Base-by-base conservation (phyloP, 2,113 vertebrate species). In the Channa maculata region DNA sequence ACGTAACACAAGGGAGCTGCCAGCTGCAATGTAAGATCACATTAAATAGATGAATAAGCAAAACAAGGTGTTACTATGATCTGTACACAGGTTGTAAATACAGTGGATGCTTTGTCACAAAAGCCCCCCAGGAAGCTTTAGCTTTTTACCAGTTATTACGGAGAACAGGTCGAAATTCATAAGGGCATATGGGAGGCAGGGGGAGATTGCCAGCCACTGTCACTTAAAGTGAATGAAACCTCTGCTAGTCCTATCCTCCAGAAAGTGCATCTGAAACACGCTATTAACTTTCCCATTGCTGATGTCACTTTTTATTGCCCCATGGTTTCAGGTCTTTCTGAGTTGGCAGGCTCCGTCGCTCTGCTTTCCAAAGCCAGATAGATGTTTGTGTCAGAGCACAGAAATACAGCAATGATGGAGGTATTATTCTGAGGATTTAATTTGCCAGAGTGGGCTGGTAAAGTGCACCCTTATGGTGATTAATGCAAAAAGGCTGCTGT, bases 211-310 rank as follows among this genome's bases (percentile, higher is more conserved):
- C 84, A 86, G 62, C 76, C 54, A 55, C 85, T 84, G 82, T 84
- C 87, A 79, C 79, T 88, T 88, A 77, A 75, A 80, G 84, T 88
- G 79, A 89, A 81, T 89, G 82, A 88, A 86, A 71, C 86, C 74
- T 75, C 65, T 50, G 67, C 61, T 66, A 39, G 57, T 71, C 46
- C 63, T 61, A 80, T 89, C 90, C 84, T 86, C 83, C 65, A 69
- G 49, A 90, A 88, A 89, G 87, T 85, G 86, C 88, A 87, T 88
- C 84, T 77, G 92, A 92, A 92, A 90, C 89, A 89, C 89, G 83
- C 87, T 84, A 90, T 92, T 92, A 93, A 89, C 87, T 90, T 91
- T 84, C 82, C 85, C 83, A 88, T 91, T 88, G 82, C 80, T 86
- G 83, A 78, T 89, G 90, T 93, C 91, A 91, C 84, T 86, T 90